Base-by-base conservation (phyloP, 1,140 invertebrate species). In the Heliconius congener region DNA sequence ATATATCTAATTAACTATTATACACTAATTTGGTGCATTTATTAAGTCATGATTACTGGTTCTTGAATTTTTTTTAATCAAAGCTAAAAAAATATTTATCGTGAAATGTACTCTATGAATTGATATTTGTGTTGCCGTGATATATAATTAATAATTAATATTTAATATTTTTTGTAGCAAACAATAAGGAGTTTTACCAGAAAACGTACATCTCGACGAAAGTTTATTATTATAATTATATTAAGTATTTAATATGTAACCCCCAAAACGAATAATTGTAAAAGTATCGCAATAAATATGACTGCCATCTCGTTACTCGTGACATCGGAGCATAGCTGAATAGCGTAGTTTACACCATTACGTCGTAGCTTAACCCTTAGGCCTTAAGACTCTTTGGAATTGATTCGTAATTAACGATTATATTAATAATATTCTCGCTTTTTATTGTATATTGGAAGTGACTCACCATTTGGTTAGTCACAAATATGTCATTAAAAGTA, bases 151-250 rank as follows among this genome's bases (percentile, higher is more conserved):
- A 52, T 52, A 52, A 81, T 77, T 81, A 60, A 74, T 81, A 74
- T 52, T 77, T 77, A 71, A 81, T 81, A 81, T 81, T 81, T 81
- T 81, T 81, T 81, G 75, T 81, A 81, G 79, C 79, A 81, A 81
- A 71, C 79, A 81, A 77, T 81, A 81, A 81, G 79, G 79, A 81
- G 75, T 71, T 74, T 27, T 77, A 71, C 72, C 75, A 66, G 74
- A 66, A 66, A 66, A 81, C 72, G 71, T 71, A 81, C 75, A 76
- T 46, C 72, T 81, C 75, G 76, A 74, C 75, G 72, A 73, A 70
- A 77, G 72, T 73, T 75, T 37, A 55, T 50, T 73, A 72, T 77
- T 76, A 73, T 52, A 42, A 39, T 81, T 74, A 74, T 77, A 74
- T 70, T 81, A 81, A 77, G 74, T 66, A 76, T 57, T 80, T 73